A percentile compares a stretch with the other conserved stretches of the same genome.
phyloP scores from a whole-genome alignment of 1,140 invertebrate genomes.

The Drosophila neocordata region DNA sequence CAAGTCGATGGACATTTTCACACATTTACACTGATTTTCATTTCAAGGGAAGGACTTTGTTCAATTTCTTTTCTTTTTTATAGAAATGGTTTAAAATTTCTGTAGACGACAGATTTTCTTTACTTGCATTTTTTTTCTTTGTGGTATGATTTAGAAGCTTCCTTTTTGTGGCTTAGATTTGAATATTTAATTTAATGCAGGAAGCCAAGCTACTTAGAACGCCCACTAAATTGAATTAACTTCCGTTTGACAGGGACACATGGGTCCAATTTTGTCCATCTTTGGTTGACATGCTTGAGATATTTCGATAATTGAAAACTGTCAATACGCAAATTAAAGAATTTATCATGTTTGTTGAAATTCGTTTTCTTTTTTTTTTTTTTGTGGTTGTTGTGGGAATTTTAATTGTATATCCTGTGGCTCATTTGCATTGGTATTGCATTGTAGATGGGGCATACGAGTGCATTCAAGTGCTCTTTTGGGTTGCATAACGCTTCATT shows the following conservation, averaged over 20 bases:
- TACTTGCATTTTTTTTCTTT: not conserved
- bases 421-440: conserved; percentile 59
- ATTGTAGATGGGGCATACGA: conserved; percentile 32
- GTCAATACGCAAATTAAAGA: conserved; percentile 73
- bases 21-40: conserved; percentile 24
- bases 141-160: not conserved
- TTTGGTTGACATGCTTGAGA: conserved; percentile 48
- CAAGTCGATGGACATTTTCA: conserved; percentile 20
- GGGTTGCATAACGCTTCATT: conserved; percentile 71
- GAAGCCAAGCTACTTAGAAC: conserved; percentile 22
- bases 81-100: not conserved
- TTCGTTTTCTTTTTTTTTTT: conserved; percentile 35
- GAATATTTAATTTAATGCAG: conserved; percentile 4
- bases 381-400: conserved; percentile 30
- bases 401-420: conserved; percentile 40
- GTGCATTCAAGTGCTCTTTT: conserved; percentile 46
- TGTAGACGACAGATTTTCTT: not conserved
- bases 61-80: not conserved
- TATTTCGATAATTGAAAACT: conserved; percentile 73
- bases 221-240: conserved; percentile 25
- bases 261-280: conserved; percentile 8
- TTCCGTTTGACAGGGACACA: conserved; percentile 40
- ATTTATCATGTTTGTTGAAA: conserved; percentile 66
- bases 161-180: not conserved
- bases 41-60: not conserved